Evolutionary conservation across 2,888 invertebrate species (phyloP).

Genomic region (Dioctria rufipes): DNA sequence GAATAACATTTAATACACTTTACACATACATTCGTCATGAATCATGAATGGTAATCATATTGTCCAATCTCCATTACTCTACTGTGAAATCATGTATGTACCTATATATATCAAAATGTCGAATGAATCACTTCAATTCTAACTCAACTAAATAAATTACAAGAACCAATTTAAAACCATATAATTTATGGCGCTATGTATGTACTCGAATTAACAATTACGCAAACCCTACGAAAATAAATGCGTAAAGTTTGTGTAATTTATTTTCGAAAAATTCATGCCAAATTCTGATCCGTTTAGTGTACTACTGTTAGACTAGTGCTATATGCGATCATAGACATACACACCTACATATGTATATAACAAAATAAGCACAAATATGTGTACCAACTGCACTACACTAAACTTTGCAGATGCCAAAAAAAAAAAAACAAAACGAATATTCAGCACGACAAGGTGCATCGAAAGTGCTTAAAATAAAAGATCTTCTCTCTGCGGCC

Average conservation of each 20-base stretch:
- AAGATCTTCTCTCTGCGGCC: slow-evolving; percentile 23
- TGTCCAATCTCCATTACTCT: too few relatives aligned
- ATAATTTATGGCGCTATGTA: neutral
- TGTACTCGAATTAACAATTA: neutral
- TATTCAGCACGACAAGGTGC: slow-evolving; percentile 16
- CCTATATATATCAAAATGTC: neutral
- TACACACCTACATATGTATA: neutral
- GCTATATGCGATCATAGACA: neutral
- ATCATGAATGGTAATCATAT: too few relatives aligned
- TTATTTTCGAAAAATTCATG: neutral
- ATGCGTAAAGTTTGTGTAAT: too few relatives aligned
- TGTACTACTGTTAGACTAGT: neutral
- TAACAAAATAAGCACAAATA: neutral
- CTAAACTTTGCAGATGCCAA: neutral
- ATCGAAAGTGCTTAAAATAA: slow-evolving; percentile 23
- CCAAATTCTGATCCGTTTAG: slow-evolving; percentile 8
- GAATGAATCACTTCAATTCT: neutral
- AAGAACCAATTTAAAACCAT: too few relatives aligned
- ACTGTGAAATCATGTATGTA: too few relatives aligned
- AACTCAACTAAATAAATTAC: neutral
- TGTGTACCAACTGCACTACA: neutral
- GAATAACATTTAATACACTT: too few relatives aligned
- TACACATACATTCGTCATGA: too few relatives aligned
- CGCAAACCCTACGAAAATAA: neutral
- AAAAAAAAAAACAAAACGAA: slow-evolving; percentile 3